Conservation (phyloP, 2,888 invertebrate species). For the Cataglyphis altisquamis region DNA sequence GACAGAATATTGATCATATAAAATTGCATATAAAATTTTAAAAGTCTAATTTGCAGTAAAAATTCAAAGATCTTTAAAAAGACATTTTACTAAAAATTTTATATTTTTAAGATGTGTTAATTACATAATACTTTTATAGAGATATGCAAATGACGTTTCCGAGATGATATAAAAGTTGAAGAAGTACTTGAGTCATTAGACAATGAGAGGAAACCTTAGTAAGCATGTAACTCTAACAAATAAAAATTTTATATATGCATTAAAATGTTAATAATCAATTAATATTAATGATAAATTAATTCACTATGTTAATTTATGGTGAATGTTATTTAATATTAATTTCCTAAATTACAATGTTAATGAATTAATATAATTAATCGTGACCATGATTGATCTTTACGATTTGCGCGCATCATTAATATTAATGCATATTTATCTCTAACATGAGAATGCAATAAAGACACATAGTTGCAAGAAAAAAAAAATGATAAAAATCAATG, state of each 20-base stretch:
- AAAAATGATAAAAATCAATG: not conserved
- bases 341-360: not conserved
- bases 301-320: not conserved
- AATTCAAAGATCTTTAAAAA: not conserved
- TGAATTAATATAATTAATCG: not conserved
- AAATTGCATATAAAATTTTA: not conserved
- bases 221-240: not conserved
- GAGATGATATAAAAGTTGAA: not conserved
- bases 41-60: not conserved
- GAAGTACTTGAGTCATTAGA: not conserved
- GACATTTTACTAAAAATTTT: not conserved
- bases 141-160: not conserved
- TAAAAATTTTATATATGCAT: not conserved
- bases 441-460: not conserved
- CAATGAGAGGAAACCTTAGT: not conserved
- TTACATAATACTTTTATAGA: not conserved
- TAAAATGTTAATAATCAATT: not conserved
- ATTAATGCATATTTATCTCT: not conserved
- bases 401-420: not conserved
- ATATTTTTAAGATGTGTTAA: not conserved
- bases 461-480: not conserved
- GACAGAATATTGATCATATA: not conserved
- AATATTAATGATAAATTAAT: not conserved
- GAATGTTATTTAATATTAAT: not conserved
- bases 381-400: not conserved